phyloP scores from a whole-genome alignment of 1,140 invertebrate species.

The Cyphomyrmex costatus region DNA sequence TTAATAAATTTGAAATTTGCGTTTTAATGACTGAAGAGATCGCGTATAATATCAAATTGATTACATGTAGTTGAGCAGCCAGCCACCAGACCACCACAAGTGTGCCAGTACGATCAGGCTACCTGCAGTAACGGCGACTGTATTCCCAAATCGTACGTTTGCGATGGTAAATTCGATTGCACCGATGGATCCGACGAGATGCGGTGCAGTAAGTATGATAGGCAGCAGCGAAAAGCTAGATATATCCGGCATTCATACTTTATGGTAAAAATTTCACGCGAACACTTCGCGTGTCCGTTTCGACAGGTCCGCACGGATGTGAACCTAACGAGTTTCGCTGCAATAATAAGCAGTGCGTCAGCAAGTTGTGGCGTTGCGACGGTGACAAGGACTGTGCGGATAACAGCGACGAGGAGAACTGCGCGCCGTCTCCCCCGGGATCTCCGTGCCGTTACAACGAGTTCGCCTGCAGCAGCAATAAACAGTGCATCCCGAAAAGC shows the following conservation, averaged over 20 bases:
- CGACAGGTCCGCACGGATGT: constrained; percentile 89
- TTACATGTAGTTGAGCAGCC: constrained; percentile 83
- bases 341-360: constrained; percentile 94
- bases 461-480: constrained; percentile 92
- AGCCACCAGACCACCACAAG: constrained; percentile 84
- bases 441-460: constrained; percentile 93
- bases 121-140: constrained; percentile 97
- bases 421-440: constrained; percentile 88
- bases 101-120: constrained; percentile 93
- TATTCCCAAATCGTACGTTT: constrained; percentile 93
- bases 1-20: background rate
- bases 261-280: constrained; percentile 30
- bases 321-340: constrained; percentile 98
- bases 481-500: constrained; percentile 96
- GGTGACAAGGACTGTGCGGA: constrained; percentile 97
- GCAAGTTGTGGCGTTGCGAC: constrained; percentile 97
- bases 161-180: constrained; percentile 94
- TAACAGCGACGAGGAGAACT: constrained; percentile 93
- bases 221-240: background rate
- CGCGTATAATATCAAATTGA: background rate
- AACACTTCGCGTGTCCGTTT: background rate
- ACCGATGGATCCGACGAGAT: constrained; percentile 96
- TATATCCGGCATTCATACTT: background rate
- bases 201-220: constrained; percentile 91
- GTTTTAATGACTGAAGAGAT: background rate